These are phyloP conservation scores for Acanthopagrus latus DNA, from an alignment of 2,797 vertebrate species.

Conservation along the genomic window DNA sequence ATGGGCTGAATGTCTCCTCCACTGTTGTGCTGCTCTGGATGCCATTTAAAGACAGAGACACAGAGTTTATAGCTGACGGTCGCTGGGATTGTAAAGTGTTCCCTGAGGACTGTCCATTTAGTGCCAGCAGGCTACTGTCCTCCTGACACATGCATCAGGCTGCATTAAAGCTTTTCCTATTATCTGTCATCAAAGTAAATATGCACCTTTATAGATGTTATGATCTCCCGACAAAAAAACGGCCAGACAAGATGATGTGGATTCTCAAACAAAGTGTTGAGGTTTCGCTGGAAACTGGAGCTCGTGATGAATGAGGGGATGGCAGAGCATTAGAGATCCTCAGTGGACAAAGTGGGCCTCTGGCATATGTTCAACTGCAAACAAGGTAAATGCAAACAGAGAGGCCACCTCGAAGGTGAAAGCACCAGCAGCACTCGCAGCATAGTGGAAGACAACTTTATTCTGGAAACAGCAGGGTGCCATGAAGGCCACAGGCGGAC, in stretches of 20 bases:
- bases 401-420: slow-evolving; percentile 38
- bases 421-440: background rate
- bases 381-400: slow-evolving; percentile 24
- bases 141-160: slow-evolving; percentile 6
- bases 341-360: slow-evolving; percentile 30
- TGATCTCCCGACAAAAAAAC: background rate
- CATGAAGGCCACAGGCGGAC: slow-evolving; percentile 9
- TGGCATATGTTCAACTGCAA: slow-evolving; percentile 13
- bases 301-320: slow-evolving; percentile 26
- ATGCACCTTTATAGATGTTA: background rate
- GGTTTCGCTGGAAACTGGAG: slow-evolving; percentile 8
- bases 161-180: background rate
- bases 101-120: slow-evolving; percentile 31
- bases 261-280: slow-evolving; percentile 2
- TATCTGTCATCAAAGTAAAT: slow-evolving; percentile 36
- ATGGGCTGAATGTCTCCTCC: slow-evolving; percentile 22
- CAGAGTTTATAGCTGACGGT: slow-evolving; percentile 24
- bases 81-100: slow-evolving; percentile 29
- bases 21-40: slow-evolving; percentile 26
- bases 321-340: slow-evolving; percentile 33
- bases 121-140: background rate
- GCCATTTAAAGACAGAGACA: slow-evolving; percentile 38
- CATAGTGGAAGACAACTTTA: slow-evolving; percentile 1
- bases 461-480: slow-evolving; percentile 1
- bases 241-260: background rate